These are phyloP conservation scores for Bradypus variegatus DNA, from an alignment of 2,797 vertebrate genomes.

Conservation along the genomic window DNA sequence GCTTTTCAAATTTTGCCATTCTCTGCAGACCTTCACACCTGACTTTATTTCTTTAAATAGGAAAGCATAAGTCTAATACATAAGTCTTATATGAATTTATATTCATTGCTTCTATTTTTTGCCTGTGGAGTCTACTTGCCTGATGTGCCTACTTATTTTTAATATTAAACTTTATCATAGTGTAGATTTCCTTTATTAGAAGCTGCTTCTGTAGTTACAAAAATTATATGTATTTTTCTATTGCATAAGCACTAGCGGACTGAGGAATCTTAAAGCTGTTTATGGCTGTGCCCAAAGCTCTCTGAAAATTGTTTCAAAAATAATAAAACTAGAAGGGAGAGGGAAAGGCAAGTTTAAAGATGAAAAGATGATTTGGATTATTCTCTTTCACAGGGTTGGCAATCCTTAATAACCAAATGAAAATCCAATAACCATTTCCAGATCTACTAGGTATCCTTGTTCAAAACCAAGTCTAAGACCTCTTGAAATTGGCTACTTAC, in stretches of 20 bases:
- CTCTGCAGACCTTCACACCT: not conserved
- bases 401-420: not conserved
- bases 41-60: slow-evolving; percentile 1
- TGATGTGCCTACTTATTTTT: too few relatives aligned
- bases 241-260: not conserved
- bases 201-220: not conserved
- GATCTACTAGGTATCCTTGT: not conserved
- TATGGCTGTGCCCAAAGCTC: not conserved
- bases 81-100: not conserved
- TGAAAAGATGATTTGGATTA: not conserved
- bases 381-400: not conserved
- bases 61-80: not conserved
- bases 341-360: slow-evolving; percentile 12
- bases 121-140: too few relatives aligned
- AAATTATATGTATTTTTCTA: not conserved
- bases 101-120: not conserved
- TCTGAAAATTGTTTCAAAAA: slow-evolving; percentile 16
- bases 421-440: not conserved
- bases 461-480: not conserved
- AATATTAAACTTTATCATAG: not conserved
- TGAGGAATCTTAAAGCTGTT: not conserved
- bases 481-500: not conserved
- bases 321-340: not conserved
- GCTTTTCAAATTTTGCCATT: not conserved
- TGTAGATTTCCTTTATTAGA: not conserved